These are phyloP conservation scores for Dinomys branickii DNA, from an alignment of 2,113 vertebrate genomes.

Conservation along the genomic window DNA sequence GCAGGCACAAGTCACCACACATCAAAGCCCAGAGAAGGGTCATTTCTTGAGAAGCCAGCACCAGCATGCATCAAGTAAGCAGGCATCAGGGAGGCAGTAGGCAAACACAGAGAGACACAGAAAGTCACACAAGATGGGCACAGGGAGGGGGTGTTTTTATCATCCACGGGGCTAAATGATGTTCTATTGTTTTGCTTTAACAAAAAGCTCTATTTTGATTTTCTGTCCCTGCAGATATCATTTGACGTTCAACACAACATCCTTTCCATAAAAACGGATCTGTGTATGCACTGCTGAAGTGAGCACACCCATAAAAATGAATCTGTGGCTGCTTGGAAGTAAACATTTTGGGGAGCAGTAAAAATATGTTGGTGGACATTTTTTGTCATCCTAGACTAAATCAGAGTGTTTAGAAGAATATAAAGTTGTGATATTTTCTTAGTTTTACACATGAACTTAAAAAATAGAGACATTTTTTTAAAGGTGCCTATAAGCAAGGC, in stretches of 20 bases:
- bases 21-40: background rate
- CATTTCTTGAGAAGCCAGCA: background rate
- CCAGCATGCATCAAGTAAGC: too few species aligned
- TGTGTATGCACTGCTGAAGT: background rate
- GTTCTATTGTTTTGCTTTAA: background rate
- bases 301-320: background rate
- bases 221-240: slow-evolving; percentile 19
- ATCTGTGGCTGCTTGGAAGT: slow-evolving; percentile 8
- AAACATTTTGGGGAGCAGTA: background rate
- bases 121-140: background rate
- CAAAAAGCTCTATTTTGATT: slow-evolving; percentile 29
- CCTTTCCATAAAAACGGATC: background rate
- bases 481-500: too few species aligned
- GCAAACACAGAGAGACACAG: background rate
- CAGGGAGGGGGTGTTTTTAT: too few species aligned
- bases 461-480: slow-evolving; percentile 3
- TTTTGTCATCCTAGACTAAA: slow-evolving; percentile 37
- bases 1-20: background rate
- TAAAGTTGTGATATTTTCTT: slow-evolving; percentile 45
- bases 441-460: slow-evolving; percentile 54
- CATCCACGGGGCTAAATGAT: background rate
- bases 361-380: slow-evolving; percentile 51
- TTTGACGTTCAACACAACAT: slow-evolving; percentile 1
- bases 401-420: background rate
- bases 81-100: accelerated